Conservation (phyloP, 2,888 invertebrate species). For the Orthosia gracilis region DNA sequence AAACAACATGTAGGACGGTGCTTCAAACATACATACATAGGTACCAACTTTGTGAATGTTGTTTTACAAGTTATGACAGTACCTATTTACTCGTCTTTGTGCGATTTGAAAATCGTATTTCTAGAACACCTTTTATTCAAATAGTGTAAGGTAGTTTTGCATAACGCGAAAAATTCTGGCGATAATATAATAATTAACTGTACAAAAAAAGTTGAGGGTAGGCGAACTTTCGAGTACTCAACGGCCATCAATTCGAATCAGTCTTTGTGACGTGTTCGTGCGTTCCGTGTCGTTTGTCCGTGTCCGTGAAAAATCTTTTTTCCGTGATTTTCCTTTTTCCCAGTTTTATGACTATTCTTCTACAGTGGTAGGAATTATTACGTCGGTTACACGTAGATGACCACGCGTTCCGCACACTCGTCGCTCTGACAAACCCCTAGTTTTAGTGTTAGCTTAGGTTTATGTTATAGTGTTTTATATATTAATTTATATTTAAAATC, state of each 20-base stretch:
- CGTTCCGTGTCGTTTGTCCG: constrained; percentile 69
- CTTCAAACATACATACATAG: neutral
- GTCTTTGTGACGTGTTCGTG: constrained; percentile 83
- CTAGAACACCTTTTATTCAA: constrained; percentile 49
- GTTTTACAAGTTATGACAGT: constrained; percentile 5
- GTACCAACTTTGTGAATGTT: constrained; percentile 19
- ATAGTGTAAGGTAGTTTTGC: constrained; percentile 45
- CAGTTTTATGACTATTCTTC: constrained; percentile 55
- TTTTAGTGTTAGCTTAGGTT: constrained; percentile 68
- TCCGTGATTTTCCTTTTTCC: constrained; percentile 62
- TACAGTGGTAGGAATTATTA: constrained; percentile 57
- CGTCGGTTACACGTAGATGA: constrained; percentile 40
- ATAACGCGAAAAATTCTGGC: constrained; percentile 2
- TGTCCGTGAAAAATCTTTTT: constrained; percentile 54
- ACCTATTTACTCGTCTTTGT: constrained; percentile 15
- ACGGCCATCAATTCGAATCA: constrained; percentile 63
- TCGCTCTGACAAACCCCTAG: constrained; percentile 75
- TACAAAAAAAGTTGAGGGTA: constrained; percentile 72
- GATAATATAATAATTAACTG: neutral
- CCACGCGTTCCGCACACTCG: constrained; percentile 64
- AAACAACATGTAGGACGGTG: neutral
- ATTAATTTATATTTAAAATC: constrained; percentile 68
- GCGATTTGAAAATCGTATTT: constrained; percentile 41
- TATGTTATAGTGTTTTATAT: constrained; percentile 67
- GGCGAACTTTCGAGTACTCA: constrained; percentile 46